Conservation (phyloP, 2,888 invertebrate species). For the Spilarctia lutea region DNA sequence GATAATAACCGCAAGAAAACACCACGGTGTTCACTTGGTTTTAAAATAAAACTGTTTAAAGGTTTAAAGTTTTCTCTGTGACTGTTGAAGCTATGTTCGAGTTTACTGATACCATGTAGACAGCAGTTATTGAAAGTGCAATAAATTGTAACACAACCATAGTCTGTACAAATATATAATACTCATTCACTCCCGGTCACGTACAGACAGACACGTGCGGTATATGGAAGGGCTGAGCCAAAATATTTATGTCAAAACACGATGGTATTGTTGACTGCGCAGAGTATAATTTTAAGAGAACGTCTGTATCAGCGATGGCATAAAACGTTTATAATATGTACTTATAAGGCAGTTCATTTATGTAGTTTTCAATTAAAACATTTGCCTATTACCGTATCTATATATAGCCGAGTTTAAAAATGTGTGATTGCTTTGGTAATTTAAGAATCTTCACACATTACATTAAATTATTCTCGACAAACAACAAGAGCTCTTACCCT, state of each 20-base stretch:
- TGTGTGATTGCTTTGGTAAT: background rate
- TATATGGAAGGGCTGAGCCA: background rate
- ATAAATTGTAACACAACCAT: background rate
- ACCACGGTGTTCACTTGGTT: no score
- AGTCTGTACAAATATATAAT: background rate
- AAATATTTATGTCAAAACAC: slow-evolving; percentile 20
- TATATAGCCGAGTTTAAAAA: no score
- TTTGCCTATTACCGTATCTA: no score
- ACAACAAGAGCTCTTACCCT: background rate
- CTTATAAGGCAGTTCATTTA: no score
- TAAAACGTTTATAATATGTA: no score
- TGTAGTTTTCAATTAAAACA: no score
- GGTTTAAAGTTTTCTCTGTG: background rate
- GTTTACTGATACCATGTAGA: background rate
- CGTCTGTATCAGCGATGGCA: no score
- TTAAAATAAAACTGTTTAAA: background rate
- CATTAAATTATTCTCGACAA: background rate
- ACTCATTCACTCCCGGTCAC: slow-evolving; percentile 13
- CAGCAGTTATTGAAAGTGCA: background rate
- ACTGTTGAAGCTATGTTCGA: background rate
- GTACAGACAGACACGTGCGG: slow-evolving; percentile 14
- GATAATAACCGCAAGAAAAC: no score
- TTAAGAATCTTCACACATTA: background rate
- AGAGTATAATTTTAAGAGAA: background rate
- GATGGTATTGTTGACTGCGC: background rate